Evolutionary conservation across 2,797 vertebrate genomes (phyloP).

Genomic region (Lutjanus campechanus): DNA sequence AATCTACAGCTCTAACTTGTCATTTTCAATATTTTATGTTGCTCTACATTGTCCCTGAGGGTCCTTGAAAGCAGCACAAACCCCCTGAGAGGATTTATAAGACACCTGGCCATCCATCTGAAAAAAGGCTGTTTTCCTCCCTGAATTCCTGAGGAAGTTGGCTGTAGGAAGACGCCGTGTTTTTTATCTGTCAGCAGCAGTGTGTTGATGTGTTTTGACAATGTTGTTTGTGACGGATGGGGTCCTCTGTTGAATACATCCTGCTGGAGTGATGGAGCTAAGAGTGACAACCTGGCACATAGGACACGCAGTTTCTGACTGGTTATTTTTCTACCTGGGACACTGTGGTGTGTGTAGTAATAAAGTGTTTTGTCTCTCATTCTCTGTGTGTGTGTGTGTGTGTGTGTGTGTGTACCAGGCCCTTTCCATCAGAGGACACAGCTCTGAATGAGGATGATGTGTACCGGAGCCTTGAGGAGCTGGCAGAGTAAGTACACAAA

Average conservation of each 20-base stretch:
- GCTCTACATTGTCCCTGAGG: slow-evolving; percentile 13
- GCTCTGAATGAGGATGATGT: slow-evolving; percentile 95
- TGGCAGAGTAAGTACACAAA: slow-evolving; percentile 93
- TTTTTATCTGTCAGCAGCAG: slow-evolving; percentile 59
- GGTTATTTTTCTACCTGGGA: slow-evolving; percentile 62
- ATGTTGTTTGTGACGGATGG: slow-evolving; percentile 70
- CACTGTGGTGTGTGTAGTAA: slow-evolving; percentile 32
- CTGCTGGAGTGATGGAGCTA: slow-evolving; percentile 51
- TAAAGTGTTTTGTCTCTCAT: slow-evolving; percentile 41
- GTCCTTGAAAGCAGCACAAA: slow-evolving; percentile 40
- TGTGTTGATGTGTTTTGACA: slow-evolving; percentile 71
- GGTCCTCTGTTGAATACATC: slow-evolving; percentile 52
- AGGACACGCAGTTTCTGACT: slow-evolving; percentile 28
- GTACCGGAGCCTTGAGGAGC: slow-evolving; percentile 97
- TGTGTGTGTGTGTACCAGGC: slow-evolving; percentile 82
- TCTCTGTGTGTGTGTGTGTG: slow-evolving; percentile 41
- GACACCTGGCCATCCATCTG: slow-evolving; percentile 45
- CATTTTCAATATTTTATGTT: slow-evolving; percentile 34
- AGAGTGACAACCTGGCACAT: slow-evolving; percentile 70
- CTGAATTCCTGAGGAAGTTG: slow-evolving; percentile 47
- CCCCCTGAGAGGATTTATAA: slow-evolving; percentile 33
- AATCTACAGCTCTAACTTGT: slow-evolving; percentile 43
- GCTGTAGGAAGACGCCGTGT: slow-evolving; percentile 14
- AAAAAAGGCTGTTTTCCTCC: slow-evolving; percentile 15
- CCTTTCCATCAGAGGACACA: slow-evolving; percentile 97